Base-by-base conservation (phyloP, 2,113 vertebrate genomes). In the Leptocoma aspasia region DNA sequence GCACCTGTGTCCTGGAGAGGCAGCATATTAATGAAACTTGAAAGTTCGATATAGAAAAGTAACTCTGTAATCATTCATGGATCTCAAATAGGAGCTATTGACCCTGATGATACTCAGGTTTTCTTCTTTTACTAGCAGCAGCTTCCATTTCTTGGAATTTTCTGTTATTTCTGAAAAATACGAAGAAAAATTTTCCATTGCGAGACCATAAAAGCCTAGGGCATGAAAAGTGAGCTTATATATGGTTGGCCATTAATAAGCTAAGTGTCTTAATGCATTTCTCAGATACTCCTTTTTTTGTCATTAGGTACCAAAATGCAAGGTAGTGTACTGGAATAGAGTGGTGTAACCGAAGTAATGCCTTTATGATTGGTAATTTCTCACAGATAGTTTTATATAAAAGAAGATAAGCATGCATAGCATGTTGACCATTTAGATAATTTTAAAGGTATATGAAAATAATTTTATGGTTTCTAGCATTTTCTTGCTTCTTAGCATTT, bases 1-100 rank as follows among this genome's bases (percentile, higher is more conserved):
- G 85, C 96, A 68, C 94, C 94, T 97, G 93, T 94, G 78, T 96
- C 94, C 97, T 83, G 94, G 77, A 90, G 83, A 97, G 96, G 98
- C 98, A 98, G 97, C 98, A 98, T 98, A 95, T 95, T 97, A 97
- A 97, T 89, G 86, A 90, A 95, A 93, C 92, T 88, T 95, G 93
- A 94, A 98, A 94, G 90, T 97, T 96, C 45, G 90, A 96, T 27
- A 73, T 30, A 92, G 87, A 84, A 71, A 89, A 60, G 63, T 59
- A 71, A 86, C 59, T 65, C 86, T 35, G 70, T 61, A 86, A 88
- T 65, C 95, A 90, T 96, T 95, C 95, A 86, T 94, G 89, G 93
- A 92, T 94, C 61, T 96, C 31, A 77, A 12, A 59, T 60, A 85
- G 52, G 44, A 60, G 76, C 61, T 94, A 92, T 92, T 81, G 93